Conservation (phyloP, 1,140 invertebrate species). For the Thrips palmi region DNA sequence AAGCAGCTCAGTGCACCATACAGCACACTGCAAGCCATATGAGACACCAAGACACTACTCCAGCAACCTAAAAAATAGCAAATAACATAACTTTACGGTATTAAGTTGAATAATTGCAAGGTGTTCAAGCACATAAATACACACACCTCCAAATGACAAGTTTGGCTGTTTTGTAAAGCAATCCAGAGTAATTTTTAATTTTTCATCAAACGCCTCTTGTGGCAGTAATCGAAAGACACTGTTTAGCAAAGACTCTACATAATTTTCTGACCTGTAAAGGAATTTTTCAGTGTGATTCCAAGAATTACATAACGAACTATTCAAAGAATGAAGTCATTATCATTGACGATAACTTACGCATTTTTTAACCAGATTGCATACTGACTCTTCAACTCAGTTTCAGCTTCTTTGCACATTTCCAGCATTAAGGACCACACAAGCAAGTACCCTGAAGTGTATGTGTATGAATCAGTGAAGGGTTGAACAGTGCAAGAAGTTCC, state of each 20-base stretch:
- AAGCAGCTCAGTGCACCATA: conserved; percentile 39
- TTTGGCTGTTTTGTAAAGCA: no score
- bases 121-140: no score
- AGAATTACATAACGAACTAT: no score
- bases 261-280: no score
- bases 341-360: no score
- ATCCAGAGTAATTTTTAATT: no score
- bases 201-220: no score
- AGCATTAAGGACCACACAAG: conserved; percentile 54
- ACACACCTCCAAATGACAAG: no score
- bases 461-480: conserved; percentile 39
- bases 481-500: conserved; percentile 39
- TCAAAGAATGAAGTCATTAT: no score
- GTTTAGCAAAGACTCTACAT: conserved; percentile 8
- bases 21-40: conserved; percentile 48
- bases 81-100: conserved; percentile 3
- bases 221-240: neutral
- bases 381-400: conserved; percentile 44
- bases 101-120: no score
- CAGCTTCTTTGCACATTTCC: conserved; percentile 42
- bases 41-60: conserved; percentile 29
- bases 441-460: conserved; percentile 43
- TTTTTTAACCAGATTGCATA: conserved; percentile 52
- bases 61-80: conserved; percentile 19
- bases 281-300: no score